phyloP scores from a whole-genome alignment of 2,888 invertebrate species.

The Nineta flava region DNA sequence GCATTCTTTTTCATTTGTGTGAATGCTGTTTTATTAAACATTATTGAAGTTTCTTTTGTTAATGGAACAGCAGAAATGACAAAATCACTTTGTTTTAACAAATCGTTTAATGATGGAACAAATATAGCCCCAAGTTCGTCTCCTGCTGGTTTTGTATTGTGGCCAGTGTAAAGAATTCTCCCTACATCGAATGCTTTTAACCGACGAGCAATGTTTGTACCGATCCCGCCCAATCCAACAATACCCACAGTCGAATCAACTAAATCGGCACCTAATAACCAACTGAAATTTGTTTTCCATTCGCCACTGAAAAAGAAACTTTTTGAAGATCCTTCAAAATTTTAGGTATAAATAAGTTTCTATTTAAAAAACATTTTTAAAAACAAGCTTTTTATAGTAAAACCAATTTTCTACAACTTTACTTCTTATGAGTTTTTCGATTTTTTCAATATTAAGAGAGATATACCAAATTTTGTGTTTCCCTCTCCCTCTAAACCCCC shows the following conservation, averaged over 20 bases:
- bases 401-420: no score
- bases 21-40: constrained; percentile 54
- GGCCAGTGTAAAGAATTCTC: constrained; percentile 58
- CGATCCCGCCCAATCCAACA: constrained; percentile 68
- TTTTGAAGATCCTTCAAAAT: constrained; percentile 3
- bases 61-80: constrained; percentile 53
- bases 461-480: no score
- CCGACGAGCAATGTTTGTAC: constrained; percentile 55
- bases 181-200: constrained; percentile 56
- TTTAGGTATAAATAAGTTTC: no score
- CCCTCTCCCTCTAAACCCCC: no score
- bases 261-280: constrained; percentile 67
- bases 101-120: constrained; percentile 42
- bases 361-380: no score
- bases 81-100: constrained; percentile 57
- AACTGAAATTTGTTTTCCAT: constrained; percentile 53
- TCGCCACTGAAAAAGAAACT: constrained; percentile 31
- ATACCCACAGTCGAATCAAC: constrained; percentile 66
- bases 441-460: no score
- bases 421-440: no score
- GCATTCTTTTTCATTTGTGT: constrained; percentile 59
- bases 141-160: constrained; percentile 45
- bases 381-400: no score
- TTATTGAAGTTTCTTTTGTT: constrained; percentile 45
- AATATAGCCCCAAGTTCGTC: constrained; percentile 41